Evolutionary conservation across 2,797 vertebrate genomes (phyloP).

Genomic region (Pitangus sulphuratus): DNA sequence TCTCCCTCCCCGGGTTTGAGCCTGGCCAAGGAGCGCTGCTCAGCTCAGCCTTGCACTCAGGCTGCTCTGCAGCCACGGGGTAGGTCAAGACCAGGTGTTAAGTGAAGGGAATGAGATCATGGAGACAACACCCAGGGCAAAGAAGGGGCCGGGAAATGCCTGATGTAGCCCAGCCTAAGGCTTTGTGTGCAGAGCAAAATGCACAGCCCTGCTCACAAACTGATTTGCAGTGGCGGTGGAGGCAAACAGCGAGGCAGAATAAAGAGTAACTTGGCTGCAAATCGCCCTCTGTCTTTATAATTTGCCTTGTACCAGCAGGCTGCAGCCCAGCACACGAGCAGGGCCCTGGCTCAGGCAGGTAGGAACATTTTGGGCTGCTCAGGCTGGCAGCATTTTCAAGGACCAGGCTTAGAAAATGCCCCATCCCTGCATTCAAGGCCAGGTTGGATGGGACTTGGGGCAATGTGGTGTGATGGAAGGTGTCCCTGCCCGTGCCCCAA

Average conservation of each 20-base stretch:
- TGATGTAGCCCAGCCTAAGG: background rate
- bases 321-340: background rate
- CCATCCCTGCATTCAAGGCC: background rate
- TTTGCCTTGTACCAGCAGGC: background rate
- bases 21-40: background rate
- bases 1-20: background rate
- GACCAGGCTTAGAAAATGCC: background rate
- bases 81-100: background rate
- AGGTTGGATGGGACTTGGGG: background rate
- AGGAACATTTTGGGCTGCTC: background rate
- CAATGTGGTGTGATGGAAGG: background rate
- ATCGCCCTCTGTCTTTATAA: background rate
- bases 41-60: rapidly evolving
- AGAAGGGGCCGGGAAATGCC: background rate
- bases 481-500: background rate
- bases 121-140: background rate
- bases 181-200: background rate
- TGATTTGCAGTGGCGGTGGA: background rate
- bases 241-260: background rate
- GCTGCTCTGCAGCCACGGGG: rapidly evolving
- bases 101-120: background rate
- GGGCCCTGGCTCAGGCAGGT: background rate
- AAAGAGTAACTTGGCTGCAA: background rate
- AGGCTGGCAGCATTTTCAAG: background rate
- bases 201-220: background rate